Evolutionary conservation across 2,888 invertebrate species (phyloP), one percentile per base, ranked within the genome.

Genomic region (Nasonovia ribisnigri): DNA sequence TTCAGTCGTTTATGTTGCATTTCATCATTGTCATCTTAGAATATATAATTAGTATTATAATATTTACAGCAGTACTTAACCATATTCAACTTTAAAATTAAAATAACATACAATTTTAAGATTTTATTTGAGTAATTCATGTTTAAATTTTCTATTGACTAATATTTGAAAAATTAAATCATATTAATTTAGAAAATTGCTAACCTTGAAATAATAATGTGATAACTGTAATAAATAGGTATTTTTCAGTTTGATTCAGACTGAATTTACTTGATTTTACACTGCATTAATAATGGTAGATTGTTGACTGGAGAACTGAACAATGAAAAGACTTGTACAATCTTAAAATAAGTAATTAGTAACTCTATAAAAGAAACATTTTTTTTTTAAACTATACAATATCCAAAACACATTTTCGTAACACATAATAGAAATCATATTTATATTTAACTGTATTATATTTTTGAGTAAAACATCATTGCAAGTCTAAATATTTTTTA

Each of bases 1-100:
- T 92, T 92, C 92, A 92, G 92, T 92, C 92, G 13, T 88, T 92
- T 92, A 29, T 88, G 42, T 92, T 42, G 67, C 88, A 92, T 60
- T 87, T 87, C 54, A 54, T 92, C 48, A 88, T 29, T 67, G 67
- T 42, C n/a, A 51, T 51, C 87, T 92, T 54, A 67, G n/a, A 77
- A 54, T 77, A 43, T 36, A 54, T 51, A 42, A 16, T 46, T 46
- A 43, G 26, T 77, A 54, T 54, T 43, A 88, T 42, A 46, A 43
- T 60, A 92, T 36, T n/a, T 77, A 77, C 43, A 89, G 1, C 5
- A 77, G 29, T 84, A 57, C 5, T 20, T 51, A 29, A 84, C 84
- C 16, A n/a, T 42, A 51, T 51, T 84, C 5, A 51, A 42, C 29
- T 51, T 84, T 42, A 42, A 51, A 51, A 91, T 91, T 42, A 24